phyloP scores from a whole-genome alignment of 2,888 invertebrate genomes.

The Pheosia tremula region DNA sequence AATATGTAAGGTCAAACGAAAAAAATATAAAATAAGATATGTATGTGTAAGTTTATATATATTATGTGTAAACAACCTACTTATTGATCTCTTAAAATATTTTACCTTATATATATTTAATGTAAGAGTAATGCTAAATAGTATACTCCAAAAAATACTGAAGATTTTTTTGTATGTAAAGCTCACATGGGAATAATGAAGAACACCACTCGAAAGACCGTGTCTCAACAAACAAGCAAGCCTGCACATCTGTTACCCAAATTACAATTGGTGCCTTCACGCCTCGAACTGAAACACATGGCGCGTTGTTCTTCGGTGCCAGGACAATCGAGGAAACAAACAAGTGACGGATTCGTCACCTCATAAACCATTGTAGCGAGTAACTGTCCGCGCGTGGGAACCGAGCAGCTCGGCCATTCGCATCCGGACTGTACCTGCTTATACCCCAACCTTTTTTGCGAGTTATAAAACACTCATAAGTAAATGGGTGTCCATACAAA shows the following conservation, averaged over 20 bases:
- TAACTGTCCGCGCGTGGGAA: slow-evolving; percentile 76
- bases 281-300: slow-evolving; percentile 56
- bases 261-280: slow-evolving; percentile 44
- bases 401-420: slow-evolving; percentile 59
- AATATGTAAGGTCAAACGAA: no score
- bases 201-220: slow-evolving; percentile 31
- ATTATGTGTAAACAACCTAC: no score
- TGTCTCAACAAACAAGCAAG: slow-evolving; percentile 38
- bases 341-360: slow-evolving; percentile 70
- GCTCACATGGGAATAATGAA: not conserved
- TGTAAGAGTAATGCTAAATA: no score
- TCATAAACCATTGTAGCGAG: slow-evolving; percentile 64
- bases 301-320: slow-evolving; percentile 65
- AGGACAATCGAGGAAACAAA: slow-evolving; percentile 59
- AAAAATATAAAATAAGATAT: no score
- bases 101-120: no score
- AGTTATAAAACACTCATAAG: slow-evolving; percentile 74
- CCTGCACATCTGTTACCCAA: slow-evolving; percentile 62
- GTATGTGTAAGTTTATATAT: no score
- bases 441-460: slow-evolving; percentile 57
- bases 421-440: slow-evolving; percentile 75
- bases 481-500: slow-evolving; percentile 68
- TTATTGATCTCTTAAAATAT: no score
- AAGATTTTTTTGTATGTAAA: no score
- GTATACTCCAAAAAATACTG: no score